Conservation (phyloP, 2,888 invertebrate species). For the Leptopilina drosophilae region DNA sequence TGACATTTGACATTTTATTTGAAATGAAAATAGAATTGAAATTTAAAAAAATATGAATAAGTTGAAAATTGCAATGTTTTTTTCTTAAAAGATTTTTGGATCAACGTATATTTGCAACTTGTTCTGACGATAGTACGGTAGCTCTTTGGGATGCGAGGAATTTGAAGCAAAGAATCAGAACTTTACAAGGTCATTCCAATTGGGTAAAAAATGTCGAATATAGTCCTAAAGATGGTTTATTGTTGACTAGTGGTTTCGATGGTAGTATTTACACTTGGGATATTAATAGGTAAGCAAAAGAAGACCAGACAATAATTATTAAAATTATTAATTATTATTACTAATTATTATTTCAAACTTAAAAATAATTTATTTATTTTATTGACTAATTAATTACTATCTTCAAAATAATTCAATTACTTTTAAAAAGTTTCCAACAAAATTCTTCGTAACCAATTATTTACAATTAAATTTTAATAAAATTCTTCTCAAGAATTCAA, state of each 20-base stretch:
- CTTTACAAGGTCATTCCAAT: slow-evolving; percentile 91
- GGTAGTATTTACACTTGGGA: slow-evolving; percentile 97
- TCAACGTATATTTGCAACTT: slow-evolving; percentile 91
- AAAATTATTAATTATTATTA: too few relatives aligned
- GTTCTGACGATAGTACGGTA: slow-evolving; percentile 95
- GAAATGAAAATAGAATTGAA: background rate
- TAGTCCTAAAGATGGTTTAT: slow-evolving; percentile 87
- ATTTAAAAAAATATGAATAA: background rate
- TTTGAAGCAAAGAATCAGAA: slow-evolving; percentile 86
- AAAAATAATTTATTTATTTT: too few relatives aligned
- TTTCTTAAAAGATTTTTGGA: slow-evolving; percentile 87
- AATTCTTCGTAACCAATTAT: too few relatives aligned
- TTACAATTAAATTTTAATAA: too few relatives aligned
- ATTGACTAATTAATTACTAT: too few relatives aligned
- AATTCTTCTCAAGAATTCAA: too few relatives aligned
- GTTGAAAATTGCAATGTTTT: background rate
- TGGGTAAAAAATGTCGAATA: slow-evolving; percentile 98
- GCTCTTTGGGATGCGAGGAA: slow-evolving; percentile 96
- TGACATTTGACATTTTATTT: background rate
- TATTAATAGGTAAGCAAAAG: slow-evolving; percentile 84
- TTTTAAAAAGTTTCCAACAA: too few relatives aligned
- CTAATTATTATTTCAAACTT: too few relatives aligned
- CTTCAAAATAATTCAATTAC: too few relatives aligned
- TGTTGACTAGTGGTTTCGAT: slow-evolving; percentile 95
- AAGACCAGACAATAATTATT: too few relatives aligned